These are phyloP conservation scores for Chaetura pelagica DNA, from an alignment of 2,113 vertebrate genomes.

Conservation along the genomic window DNA sequence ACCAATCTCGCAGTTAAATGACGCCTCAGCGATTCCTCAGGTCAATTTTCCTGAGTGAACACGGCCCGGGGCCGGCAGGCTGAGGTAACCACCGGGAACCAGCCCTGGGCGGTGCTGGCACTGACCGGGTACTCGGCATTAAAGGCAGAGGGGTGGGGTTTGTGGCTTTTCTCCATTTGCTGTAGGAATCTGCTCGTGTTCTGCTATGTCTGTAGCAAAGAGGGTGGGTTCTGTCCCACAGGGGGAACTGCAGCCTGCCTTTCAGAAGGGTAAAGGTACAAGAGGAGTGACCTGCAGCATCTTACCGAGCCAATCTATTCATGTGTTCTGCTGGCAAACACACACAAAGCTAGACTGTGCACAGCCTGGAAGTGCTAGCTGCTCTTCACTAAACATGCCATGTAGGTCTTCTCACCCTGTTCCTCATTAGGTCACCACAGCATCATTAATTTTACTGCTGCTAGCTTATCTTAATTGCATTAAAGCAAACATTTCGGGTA, in stretches of 20 bases:
- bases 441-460: not conserved
- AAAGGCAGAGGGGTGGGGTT: not conserved
- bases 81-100: too few relatives aligned
- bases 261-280: not conserved
- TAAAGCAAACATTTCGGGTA: not conserved
- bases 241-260: not conserved
- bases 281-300: not conserved
- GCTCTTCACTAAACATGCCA: not conserved
- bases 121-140: rapidly evolving
- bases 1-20: rapidly evolving
- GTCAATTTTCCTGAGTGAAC: not conserved
- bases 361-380: not conserved
- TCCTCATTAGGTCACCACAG: not conserved
- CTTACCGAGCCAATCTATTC: rapidly evolving
- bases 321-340: not conserved
- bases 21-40: not conserved
- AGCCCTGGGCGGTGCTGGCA: not conserved
- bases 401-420: not conserved
- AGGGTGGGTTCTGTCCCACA: too few relatives aligned
- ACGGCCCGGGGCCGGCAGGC: too few relatives aligned
- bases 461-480: not conserved
- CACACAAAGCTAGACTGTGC: not conserved
- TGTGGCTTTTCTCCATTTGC: not conserved
- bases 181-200: not conserved
- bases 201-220: not conserved